phyloP scores from a whole-genome alignment of 2,888 invertebrate species.

The Conomelus anceps region DNA sequence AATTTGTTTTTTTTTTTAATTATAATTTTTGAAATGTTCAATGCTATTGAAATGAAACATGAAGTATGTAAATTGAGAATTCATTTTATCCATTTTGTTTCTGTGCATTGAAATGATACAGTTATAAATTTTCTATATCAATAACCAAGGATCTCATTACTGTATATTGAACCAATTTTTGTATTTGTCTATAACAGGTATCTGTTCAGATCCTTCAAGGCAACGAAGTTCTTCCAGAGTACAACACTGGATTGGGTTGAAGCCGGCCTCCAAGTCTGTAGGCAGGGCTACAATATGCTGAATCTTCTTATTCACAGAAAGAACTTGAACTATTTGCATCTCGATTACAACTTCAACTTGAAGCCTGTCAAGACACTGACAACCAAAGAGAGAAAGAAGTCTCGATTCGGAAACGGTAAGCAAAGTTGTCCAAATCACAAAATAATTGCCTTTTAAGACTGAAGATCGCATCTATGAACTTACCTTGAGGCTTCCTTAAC shows the following conservation, averaged over 20 bases:
- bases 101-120: no score
- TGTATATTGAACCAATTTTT: no score
- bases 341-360: slow-evolving; percentile 99
- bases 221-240: slow-evolving; percentile 99
- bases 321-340: slow-evolving; percentile 97
- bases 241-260: slow-evolving; percentile 99
- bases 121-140: no score
- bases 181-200: slow-evolving; percentile 50
- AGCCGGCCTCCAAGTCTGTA: slow-evolving; percentile 94
- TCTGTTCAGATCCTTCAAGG: slow-evolving; percentile 97
- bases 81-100: no score
- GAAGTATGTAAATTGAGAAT: no score
- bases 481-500: no score
- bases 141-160: no score
- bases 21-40: no score
- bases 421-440: slow-evolving; percentile 18
- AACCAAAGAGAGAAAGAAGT: slow-evolving; percentile 98
- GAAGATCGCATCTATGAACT: no score
- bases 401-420: slow-evolving; percentile 87
- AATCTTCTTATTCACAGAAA: slow-evolving; percentile 98
- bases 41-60: no score
- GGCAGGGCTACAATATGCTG: slow-evolving; percentile 99
- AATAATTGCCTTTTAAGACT: not conserved
- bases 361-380: slow-evolving; percentile 99
- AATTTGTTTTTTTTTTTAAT: no score